phyloP scores from a whole-genome alignment of 2,113 vertebrate species.

The Dasyornis broadbenti region DNA sequence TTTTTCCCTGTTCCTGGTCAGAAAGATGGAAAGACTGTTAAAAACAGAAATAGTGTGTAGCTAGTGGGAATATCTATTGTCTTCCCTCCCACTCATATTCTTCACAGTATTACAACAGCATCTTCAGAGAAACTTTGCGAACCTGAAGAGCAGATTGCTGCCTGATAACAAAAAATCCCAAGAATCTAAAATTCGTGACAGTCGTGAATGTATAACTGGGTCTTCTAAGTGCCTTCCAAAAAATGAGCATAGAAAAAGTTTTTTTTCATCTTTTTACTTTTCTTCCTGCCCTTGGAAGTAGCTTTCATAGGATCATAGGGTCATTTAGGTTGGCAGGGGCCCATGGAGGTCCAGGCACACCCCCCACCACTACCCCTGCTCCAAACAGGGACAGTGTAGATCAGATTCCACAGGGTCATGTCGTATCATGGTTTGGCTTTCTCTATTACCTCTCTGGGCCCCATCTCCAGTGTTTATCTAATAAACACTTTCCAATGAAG shows the following conservation, averaged over 20 bases:
- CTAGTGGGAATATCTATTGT: neutral
- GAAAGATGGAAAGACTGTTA: neutral
- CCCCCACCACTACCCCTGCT: neutral
- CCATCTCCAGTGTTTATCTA: neutral
- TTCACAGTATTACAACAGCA: neutral
- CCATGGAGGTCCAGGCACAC: neutral
- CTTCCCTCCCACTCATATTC: neutral
- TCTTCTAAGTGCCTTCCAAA: neutral
- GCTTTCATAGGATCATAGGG: neutral
- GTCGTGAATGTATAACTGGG: accelerated
- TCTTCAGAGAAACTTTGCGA: neutral
- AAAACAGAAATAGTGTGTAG: neutral
- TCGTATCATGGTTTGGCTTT: neutral
- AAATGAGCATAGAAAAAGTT: neutral
- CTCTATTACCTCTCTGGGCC: neutral
- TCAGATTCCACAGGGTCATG: neutral
- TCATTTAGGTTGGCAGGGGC: neutral
- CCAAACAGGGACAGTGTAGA: neutral
- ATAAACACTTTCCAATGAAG: neutral
- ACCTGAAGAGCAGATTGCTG: neutral
- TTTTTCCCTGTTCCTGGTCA: neutral
- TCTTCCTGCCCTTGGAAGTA: neutral
- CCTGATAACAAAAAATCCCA: neutral
- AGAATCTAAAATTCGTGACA: neutral
- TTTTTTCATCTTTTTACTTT: neutral